Evolutionary conservation across 2,888 invertebrate genomes (phyloP), one percentile per base, ranked within the genome.

Genomic region (Mantis religiosa): DNA sequence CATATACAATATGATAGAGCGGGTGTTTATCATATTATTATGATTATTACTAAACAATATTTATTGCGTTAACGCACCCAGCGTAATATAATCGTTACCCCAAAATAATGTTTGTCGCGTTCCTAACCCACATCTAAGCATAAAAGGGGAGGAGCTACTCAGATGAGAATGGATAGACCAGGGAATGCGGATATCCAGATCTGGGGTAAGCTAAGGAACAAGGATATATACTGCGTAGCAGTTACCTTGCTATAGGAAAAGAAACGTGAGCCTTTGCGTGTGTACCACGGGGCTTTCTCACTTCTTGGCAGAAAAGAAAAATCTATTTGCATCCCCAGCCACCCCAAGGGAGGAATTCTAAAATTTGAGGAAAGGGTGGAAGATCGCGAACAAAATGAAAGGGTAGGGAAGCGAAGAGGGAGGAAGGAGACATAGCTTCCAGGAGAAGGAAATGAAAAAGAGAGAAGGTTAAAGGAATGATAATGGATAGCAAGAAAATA

Each of bases 241-340:
- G 54, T 25, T 71, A 71, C 54, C 54, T 71, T 25, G 4, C 54
- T 1, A 25, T 15, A 71, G 25, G 54, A 71, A 71, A 54, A 54
- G 54, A 54, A 54, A 54, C 20, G 20, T 15, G 54, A 34, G 30
- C 28, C 25, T 84, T 84, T 30, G 15, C 41, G 41, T 41, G 41
- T 41, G 41, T 41, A 41, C 6, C 84, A 28, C 84, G 34, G 7
- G 30, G 20, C 34, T 28, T 84, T 84, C 84, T 25, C 28, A 84
- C 41, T n/a, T 25, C 84, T 25, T 25, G 25, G 41, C 41, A 25
- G 84, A 47, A 25, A n/a, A 41, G 86, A 81, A 82, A 71, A 87
- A 82, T 87, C 87, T 82, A 87, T 87, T 87, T 87, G 87, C 87
- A 82, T 87, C 54, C 20, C 54, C 82, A 14, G 82, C 87, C 82